These are phyloP conservation scores for Hirtodrosophila cameraria DNA, from an alignment of 2,888 invertebrate species.

Conservation along the genomic window DNA sequence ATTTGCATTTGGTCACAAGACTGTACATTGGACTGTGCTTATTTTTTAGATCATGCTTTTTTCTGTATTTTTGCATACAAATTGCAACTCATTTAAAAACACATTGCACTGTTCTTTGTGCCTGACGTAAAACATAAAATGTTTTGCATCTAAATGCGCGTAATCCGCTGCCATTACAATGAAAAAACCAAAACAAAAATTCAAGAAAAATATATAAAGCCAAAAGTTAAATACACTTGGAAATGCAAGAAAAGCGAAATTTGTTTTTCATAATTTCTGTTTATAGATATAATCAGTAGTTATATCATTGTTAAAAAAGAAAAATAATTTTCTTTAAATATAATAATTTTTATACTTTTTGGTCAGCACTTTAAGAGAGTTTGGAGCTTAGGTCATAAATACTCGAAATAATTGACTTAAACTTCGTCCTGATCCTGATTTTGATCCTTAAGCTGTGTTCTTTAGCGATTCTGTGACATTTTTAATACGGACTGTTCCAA, in stretches of 20 bases:
- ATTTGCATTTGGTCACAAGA: neutral
- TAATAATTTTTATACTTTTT: no score
- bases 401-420: no score
- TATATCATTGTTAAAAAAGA: no score
- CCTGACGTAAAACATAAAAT: conserved; percentile 62
- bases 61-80: neutral
- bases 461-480: no score
- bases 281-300: no score
- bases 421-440: no score
- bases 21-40: neutral
- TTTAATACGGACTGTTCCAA: no score
- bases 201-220: neutral
- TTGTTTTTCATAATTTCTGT: no score
- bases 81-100: conserved; percentile 3
- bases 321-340: no score
- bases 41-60: neutral
- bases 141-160: conserved; percentile 48
- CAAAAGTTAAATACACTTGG: conserved; percentile 27
- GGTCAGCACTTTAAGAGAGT: no score
- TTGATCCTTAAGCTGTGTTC: no score
- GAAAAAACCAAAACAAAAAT: conserved; percentile 31
- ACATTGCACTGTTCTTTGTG: conserved; percentile 13
- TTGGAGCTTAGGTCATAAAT: no score
- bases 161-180: conserved; percentile 41
- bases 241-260: neutral